phyloP scores from a whole-genome alignment of 2,113 vertebrate genomes.

The Apteryx mantelli region DNA sequence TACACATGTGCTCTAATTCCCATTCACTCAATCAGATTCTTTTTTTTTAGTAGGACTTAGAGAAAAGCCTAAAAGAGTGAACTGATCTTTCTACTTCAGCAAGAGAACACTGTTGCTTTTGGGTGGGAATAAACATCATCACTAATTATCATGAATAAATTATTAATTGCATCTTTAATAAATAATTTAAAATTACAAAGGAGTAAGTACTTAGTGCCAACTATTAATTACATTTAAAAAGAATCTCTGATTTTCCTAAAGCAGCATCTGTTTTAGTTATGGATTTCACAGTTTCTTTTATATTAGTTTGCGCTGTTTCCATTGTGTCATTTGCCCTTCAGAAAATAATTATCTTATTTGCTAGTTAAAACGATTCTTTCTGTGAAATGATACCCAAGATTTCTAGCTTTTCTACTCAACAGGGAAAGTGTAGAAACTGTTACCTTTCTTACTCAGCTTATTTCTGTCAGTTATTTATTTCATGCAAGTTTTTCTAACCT shows the following conservation, averaged over 20 bases:
- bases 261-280: neutral
- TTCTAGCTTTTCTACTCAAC: neutral
- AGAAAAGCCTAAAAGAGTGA: neutral
- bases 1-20: neutral
- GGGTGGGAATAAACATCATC: neutral
- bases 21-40: neutral
- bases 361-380: neutral
- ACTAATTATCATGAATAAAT: neutral
- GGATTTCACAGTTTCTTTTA: neutral
- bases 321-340: neutral
- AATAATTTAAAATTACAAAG: conserved; percentile 13
- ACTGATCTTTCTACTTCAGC: neutral
- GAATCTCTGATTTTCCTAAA: neutral
- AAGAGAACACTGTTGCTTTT: neutral
- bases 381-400: neutral
- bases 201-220: neutral
- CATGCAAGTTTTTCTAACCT: conserved; percentile 1
- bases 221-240: conserved; percentile 1
- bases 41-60: neutral
- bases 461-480: conserved; percentile 46
- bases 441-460: neutral
- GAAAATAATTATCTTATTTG: neutral
- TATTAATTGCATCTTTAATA: neutral
- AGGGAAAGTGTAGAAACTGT: neutral
- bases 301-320: neutral